Evolutionary conservation across 2,113 vertebrate genomes (phyloP).

Genomic region (Bubo bubo): DNA sequence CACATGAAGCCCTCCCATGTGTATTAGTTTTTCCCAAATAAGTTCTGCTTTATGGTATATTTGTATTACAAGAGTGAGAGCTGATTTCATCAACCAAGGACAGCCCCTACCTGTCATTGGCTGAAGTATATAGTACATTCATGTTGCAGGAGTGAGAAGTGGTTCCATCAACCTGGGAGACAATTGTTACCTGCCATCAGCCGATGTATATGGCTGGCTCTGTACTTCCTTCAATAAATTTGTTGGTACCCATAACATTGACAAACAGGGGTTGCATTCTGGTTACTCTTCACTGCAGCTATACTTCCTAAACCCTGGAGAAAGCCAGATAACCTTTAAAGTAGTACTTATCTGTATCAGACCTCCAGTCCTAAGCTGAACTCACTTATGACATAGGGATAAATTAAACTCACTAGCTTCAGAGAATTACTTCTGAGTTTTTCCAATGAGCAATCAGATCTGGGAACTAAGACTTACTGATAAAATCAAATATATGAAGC

Average conservation of each 20-base stretch:
- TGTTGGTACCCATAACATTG: background rate
- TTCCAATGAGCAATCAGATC: constrained; percentile 47
- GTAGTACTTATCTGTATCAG: constrained; percentile 3
- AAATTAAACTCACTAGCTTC: constrained; percentile 32
- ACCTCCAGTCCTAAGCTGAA: background rate
- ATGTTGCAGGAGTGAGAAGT: background rate
- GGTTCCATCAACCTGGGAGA: background rate
- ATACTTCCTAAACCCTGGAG: background rate
- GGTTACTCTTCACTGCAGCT: background rate
- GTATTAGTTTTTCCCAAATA: background rate
- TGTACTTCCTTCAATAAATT: background rate
- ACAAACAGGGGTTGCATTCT: background rate
- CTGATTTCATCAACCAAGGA: background rate
- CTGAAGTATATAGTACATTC: background rate
- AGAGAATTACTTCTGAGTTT: constrained; percentile 41
- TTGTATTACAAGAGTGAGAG: background rate
- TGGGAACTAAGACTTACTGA: background rate
- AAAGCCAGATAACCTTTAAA: constrained; percentile 29
- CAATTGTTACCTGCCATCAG: background rate
- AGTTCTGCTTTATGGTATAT: background rate
- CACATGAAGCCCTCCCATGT: background rate
- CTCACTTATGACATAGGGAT: constrained; percentile 2
- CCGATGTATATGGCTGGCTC: background rate
- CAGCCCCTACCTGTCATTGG: background rate
- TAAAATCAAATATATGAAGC: constrained; percentile 53